A percentile compares a stretch with the other conserved stretches of the same genome.
phyloP scores from a whole-genome alignment of 1,140 invertebrate genomes.

The Carposina sasakii region DNA sequence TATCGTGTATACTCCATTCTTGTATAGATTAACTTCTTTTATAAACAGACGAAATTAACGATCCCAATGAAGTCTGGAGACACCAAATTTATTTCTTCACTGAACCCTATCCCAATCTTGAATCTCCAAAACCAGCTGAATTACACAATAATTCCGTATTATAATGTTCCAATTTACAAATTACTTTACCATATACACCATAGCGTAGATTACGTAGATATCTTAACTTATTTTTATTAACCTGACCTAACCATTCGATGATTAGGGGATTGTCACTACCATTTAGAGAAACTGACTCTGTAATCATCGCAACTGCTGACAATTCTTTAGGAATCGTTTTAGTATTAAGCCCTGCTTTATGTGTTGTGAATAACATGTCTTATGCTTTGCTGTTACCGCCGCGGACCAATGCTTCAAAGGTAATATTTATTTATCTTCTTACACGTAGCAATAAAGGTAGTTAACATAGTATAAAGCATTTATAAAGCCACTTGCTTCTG shows the following conservation, averaged over 20 bases:
- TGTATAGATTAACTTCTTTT: no score
- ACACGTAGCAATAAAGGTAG: no score
- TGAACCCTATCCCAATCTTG: no score
- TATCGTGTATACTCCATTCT: no score
- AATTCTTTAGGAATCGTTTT: constrained; percentile 37
- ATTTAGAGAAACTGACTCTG: constrained; percentile 6
- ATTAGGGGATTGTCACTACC: constrained; percentile 37
- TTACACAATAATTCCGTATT: no score
- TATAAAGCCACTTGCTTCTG: constrained; percentile 42
- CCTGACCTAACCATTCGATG: constrained; percentile 34
- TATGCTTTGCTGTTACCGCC: constrained; percentile 64
- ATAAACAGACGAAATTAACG: no score
- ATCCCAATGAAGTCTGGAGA: no score
- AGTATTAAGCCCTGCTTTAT: constrained; percentile 50
- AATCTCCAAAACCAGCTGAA: no score
- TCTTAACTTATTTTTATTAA: constrained; percentile 19
- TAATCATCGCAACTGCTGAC: constrained; percentile 14
- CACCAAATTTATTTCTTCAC: no score
- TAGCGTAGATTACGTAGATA: background rate
- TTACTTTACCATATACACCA: no score
- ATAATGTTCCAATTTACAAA: no score
- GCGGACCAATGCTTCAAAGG: constrained; percentile 65
- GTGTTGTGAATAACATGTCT: constrained; percentile 66
- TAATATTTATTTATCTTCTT: constrained; percentile 53
- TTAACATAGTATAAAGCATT: constrained; percentile 36